phyloP scores from a whole-genome alignment of 2,113 vertebrate species.

The Climacteris rufus region DNA sequence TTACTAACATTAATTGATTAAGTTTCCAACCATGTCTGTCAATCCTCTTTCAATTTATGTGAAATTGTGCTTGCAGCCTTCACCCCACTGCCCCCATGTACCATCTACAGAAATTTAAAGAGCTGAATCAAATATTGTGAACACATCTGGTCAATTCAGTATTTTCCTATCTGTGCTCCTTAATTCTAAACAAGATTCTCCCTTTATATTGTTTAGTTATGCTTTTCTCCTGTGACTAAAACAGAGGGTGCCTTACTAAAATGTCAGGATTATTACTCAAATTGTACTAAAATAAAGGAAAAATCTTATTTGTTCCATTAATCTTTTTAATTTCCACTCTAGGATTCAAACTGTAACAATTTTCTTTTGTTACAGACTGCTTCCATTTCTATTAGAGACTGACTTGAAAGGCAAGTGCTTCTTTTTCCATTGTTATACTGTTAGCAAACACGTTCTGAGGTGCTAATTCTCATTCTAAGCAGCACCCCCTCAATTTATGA shows the following conservation, averaged over 20 bases:
- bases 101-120: background rate
- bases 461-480: background rate
- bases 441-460: background rate
- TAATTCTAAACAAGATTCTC: background rate
- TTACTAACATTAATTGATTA: background rate
- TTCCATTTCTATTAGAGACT: background rate
- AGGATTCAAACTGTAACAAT: background rate
- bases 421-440: background rate
- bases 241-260: background rate
- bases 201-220: background rate
- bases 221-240: background rate
- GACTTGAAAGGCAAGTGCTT: background rate
- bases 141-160: background rate
- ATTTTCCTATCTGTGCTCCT: background rate
- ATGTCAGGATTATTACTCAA: background rate
- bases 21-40: background rate
- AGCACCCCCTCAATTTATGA: background rate
- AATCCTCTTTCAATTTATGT: background rate
- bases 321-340: background rate
- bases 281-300: background rate
- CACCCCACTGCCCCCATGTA: background rate
- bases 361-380: background rate
- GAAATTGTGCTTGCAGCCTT: background rate
- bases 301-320: background rate
- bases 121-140: background rate